phyloP scores from a whole-genome alignment of 1,140 invertebrate genomes.

The Mylabris phalerata region DNA sequence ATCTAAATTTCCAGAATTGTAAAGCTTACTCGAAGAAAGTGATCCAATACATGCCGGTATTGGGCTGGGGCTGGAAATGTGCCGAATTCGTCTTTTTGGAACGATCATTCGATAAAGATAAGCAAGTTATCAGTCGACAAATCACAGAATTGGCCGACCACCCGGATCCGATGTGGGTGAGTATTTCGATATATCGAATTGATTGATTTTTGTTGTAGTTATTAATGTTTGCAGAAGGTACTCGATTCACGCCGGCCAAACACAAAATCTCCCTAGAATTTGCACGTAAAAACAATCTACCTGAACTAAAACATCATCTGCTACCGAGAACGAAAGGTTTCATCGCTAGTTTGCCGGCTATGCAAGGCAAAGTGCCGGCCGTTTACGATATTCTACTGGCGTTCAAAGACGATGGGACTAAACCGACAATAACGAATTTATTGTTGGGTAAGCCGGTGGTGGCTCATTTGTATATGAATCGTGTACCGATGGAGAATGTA shows the following conservation, averaged over 20 bases:
- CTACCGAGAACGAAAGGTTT: slow-evolving; percentile 92
- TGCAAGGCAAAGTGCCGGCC: slow-evolving; percentile 70
- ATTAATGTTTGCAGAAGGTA: slow-evolving; percentile 90
- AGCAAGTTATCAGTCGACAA: slow-evolving; percentile 70
- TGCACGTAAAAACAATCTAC: slow-evolving; percentile 77
- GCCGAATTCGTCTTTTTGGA: slow-evolving; percentile 89
- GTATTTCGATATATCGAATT: slow-evolving; percentile 25
- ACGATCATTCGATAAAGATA: slow-evolving; percentile 86
- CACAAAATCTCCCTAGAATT: slow-evolving; percentile 83
- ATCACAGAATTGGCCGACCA: slow-evolving; percentile 77
- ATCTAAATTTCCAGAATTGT: slow-evolving; percentile 64
- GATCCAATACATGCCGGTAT: slow-evolving; percentile 83
- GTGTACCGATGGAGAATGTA: slow-evolving; percentile 73
- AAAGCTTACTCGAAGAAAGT: slow-evolving; percentile 94
- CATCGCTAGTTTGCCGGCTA: slow-evolving; percentile 62
- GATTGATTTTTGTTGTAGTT: slow-evolving; percentile 51
- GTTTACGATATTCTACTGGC: slow-evolving; percentile 80
- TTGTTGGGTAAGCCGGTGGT: slow-evolving; percentile 68
- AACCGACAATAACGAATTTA: slow-evolving; percentile 75
- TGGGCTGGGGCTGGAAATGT: slow-evolving; percentile 94
- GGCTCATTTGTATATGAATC: slow-evolving; percentile 72
- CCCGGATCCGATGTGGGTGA: slow-evolving; percentile 81
- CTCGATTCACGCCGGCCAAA: slow-evolving; percentile 82
- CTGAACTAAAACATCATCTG: slow-evolving; percentile 81
- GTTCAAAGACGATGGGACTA: slow-evolving; percentile 60